Base-by-base conservation (phyloP, 1,140 invertebrate species). In the Uloborus diversus region DNA sequence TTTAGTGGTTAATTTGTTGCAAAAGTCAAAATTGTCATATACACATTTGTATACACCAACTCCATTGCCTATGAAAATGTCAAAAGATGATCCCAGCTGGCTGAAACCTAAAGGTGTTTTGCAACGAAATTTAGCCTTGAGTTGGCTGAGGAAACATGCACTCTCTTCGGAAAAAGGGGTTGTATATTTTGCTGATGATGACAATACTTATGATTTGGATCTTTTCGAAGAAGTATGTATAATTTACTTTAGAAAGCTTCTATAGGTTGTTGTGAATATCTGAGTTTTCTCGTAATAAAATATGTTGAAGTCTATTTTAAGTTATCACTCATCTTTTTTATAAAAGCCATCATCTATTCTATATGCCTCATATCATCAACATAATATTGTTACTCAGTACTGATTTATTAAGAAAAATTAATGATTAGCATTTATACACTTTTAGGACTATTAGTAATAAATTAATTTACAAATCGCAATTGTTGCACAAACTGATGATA, bases 101-200 rank as follows among this genome's bases (percentile, higher is more conserved):
- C 91, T 91, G 49, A 94, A 97, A 87, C 97, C 97, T 0, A 89
- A 96, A 83, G 98, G 98, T 17, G 96, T 99, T 0, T 91, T 94
- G 79, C 98, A 99, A 87, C 89, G 98, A 82, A 99, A 99, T 88
- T 87, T 91, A 13, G 98, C 92, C 3, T 85, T 99, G 5, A 88
- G 90, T 32, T 99, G 97, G 95, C 87, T 99, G 4, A 88, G 95
- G 66, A 87, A 90, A 28, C 92, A 96, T 82, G 75, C 85, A 32
- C 81, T 80, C 86, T 87, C 88, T 23, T 86, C 89, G 68, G 89
- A 91, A 82, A 89, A 89, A 84, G 95, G 94, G 2, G 91, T 98
- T 51, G 91, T 99, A 0, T 99, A 95, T 88, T 99, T 99, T 88
- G 97, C 96, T 86, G 98, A 99, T 87, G 98, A 99, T 87, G 98